Evolutionary conservation across 2,888 invertebrate species (phyloP), one percentile per base, ranked within the genome.

Genomic region (Nemoura dubitans): DNA sequence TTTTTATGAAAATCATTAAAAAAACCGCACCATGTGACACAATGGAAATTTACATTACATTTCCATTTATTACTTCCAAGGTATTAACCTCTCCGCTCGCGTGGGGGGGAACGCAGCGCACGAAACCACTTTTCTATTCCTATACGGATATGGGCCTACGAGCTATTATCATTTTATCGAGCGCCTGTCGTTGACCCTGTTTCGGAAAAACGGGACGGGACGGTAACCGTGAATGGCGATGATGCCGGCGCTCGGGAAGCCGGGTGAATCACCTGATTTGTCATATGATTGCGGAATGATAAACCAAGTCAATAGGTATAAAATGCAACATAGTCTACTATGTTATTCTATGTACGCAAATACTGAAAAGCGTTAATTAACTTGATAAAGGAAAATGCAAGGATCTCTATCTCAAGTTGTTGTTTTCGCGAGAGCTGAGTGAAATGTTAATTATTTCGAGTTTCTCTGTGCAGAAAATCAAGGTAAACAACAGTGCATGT

Each of bases 11-110:
- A 59, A 59, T 59, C 59, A 21, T 3, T 21, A 59, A 59, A 59
- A 59, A 59, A 59, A 59, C 59, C 59, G n/a, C n/a, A 59, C 59
- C 59, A 21, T 10, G 21, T 59, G 59, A 59, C 59, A 59, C 59
- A 59, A 59, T 21, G 59, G 59, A 59, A 59, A 59, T 59, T 59
- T 59, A 59, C 59, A 59, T 59, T 59, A 59, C 59, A 59, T 59
- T 59, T 59, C 59, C 59, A 59, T 59, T 21, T 59, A 59, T 59
- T 59, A 59, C 59, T 59, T 7, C 59, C 59, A 59, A 59, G 59
- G 59, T 59, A 59, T 59, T 59, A 59, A 59, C 59, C 21, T 59
- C 16, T 59, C 2, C 59, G 16, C 16, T 59, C 21, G 59, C 59
- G 59, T 59, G 59, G 59, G 6, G 59, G 16, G 21, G 2, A 59